Evolutionary conservation across 2,113 vertebrate species (phyloP), one percentile per base, ranked within the genome.

Genomic region (Epinephelus lanceolatus): DNA sequence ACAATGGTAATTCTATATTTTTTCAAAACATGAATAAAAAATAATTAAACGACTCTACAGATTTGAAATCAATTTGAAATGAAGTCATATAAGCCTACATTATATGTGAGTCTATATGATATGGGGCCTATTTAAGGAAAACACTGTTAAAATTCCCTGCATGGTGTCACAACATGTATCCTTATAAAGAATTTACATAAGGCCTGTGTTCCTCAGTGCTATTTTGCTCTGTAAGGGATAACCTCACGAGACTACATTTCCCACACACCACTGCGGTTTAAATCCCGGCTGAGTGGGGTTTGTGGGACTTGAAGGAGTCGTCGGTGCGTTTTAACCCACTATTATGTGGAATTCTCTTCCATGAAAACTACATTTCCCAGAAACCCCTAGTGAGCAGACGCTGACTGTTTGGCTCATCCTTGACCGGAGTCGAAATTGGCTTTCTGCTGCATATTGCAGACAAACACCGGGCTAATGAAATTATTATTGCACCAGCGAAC

Each of bases 341-440:
- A 11, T n/a, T 17, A 6, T 2, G 1, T 1, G 17, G 4, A 18
- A n/a, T 7, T 40, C 52, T n/a, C 2, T 0, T 4, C 52, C 23
- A 23, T 0, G 51, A 51, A 79, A 86, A 95, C 94, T 94, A 94
- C 94, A 94, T 81, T 89, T 86, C 88, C 92, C 93, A 79, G 12
- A 59, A 0, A 17, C 10, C 0, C 8, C 23, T 1, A 4, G 10
- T 0, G 0, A 10, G n/a, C 23, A 51, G 37, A 37, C 30, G 75
- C 27, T 59, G 7, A 45, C 70, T 23, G 68, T 23, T 79, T 59
- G 55, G 76, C 60, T 92, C 79, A 82, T 90, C 89, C 75, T 86
- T 81, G 75, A 83, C 74, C 53, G 55, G 84, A 85, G 68, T 59
- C 53, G 30, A 82, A 84, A 84, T 77, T 86, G 84, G 62, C 67